Conservation (phyloP, 30 jellyfish, hydroid and myxozoan genomes). For the Haliclystus octoradiatus region DNA sequence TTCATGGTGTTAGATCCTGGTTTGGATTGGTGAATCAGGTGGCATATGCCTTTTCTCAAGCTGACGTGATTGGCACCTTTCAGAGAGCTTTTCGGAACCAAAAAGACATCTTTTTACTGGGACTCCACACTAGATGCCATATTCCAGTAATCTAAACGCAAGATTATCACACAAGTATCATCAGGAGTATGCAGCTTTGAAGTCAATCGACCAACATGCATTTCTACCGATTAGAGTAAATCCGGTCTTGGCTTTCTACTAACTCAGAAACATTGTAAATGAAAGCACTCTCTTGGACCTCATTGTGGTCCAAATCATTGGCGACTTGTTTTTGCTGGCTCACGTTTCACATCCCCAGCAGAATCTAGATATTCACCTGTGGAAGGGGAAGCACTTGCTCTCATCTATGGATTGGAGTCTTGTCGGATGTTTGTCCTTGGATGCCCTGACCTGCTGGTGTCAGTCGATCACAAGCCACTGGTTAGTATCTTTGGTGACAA, state of each 20-base stretch:
- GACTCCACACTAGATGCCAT: not conserved
- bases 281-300: not conserved
- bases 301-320: not conserved
- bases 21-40: not conserved
- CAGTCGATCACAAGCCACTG: not conserved
- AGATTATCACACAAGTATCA: not conserved
- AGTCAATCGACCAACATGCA: not conserved
- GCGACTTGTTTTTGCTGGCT: not conserved
- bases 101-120: not conserved
- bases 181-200: not conserved
- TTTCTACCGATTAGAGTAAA: slow-evolving; percentile 1
- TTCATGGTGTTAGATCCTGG: not conserved
- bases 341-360: not conserved
- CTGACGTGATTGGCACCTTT: too few species aligned
- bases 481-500: not conserved
- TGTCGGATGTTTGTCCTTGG: not conserved
- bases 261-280: slow-evolving; percentile 1
- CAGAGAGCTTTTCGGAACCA: too few species aligned
- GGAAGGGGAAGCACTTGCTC: slow-evolving; percentile 14
- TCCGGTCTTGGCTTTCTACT: not conserved
- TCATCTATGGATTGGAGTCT: not conserved
- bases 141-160: not conserved
- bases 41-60: not conserved
- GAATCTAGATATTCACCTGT: slow-evolving; percentile 14
- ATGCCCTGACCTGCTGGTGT: not conserved